Conservation (phyloP, 2,113 vertebrate genomes). For the Centropristis striata region DNA sequence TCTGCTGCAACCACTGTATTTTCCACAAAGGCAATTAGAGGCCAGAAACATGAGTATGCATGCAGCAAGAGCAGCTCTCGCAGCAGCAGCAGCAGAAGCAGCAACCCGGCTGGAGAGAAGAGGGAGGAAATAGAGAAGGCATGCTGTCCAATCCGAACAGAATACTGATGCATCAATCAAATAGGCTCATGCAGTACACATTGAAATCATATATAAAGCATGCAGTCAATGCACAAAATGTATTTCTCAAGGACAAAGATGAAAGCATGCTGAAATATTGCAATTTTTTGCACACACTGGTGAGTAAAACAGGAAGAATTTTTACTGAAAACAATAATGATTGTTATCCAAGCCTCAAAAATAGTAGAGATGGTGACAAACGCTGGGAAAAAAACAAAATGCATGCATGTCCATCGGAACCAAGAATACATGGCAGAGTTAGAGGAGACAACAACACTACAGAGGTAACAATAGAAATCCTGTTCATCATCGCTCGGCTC, state of each 20-base stretch:
- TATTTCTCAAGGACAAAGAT: conserved; percentile 58
- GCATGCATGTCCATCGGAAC: conserved; percentile 30
- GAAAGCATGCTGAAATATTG: conserved; percentile 12
- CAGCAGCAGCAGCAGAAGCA: conserved; percentile 28
- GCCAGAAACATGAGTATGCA: conserved; percentile 76
- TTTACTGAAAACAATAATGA: background rate
- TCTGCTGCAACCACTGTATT: conserved; percentile 70
- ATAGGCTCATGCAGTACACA: conserved; percentile 38
- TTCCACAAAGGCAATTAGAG: conserved; percentile 84
- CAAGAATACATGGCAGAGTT: conserved; percentile 28
- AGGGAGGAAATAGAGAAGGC: conserved; percentile 43
- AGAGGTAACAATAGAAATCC: conserved; percentile 64
- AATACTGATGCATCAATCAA: conserved; percentile 69
- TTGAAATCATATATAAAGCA: conserved; percentile 21
- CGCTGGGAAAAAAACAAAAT: background rate
- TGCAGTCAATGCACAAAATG: conserved; percentile 19
- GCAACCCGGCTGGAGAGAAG: conserved; percentile 46
- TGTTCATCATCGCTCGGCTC: conserved; percentile 53
- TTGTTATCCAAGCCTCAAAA: background rate
- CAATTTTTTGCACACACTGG: conserved; percentile 33
- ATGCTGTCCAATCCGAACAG: conserved; percentile 54
- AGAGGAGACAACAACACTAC: conserved; percentile 43
- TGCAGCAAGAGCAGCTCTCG: conserved; percentile 62
- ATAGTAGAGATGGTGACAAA: background rate
- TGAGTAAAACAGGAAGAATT: conserved; percentile 8